phyloP scores from a whole-genome alignment of 2,888 invertebrate species.

The Lydus trimaculatus region DNA sequence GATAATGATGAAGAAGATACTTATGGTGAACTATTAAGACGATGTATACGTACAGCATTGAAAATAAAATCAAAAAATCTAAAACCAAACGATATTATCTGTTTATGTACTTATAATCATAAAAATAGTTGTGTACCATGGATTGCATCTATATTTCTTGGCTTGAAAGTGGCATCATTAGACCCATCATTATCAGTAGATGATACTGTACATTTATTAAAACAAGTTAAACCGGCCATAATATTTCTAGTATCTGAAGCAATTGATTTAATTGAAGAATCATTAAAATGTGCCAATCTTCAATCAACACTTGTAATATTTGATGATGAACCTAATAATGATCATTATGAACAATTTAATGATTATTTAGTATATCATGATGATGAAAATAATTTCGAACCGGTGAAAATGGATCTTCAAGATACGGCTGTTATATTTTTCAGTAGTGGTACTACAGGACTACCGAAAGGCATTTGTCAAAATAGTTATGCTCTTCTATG shows the following conservation, averaged over 20 bases:
- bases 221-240: slow-evolving; percentile 47
- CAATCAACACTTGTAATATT: slow-evolving; percentile 48
- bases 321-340: slow-evolving; percentile 41
- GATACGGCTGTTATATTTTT: slow-evolving; percentile 48
- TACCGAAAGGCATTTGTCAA: slow-evolving; percentile 55
- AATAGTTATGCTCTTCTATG: slow-evolving; percentile 39
- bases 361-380: slow-evolving; percentile 40
- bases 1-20: slow-evolving; percentile 60
- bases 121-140: slow-evolving; percentile 60
- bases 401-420: slow-evolving; percentile 29
- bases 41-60: slow-evolving; percentile 60
- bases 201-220: slow-evolving; percentile 46
- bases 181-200: slow-evolving; percentile 45
- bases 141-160: slow-evolving; percentile 61
- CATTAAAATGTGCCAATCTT: slow-evolving; percentile 38
- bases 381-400: slow-evolving; percentile 45
- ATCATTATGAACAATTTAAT: slow-evolving; percentile 35
- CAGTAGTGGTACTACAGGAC: slow-evolving; percentile 55
- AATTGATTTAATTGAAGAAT: slow-evolving; percentile 41
- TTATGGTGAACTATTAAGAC: slow-evolving; percentile 55
- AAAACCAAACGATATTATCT: slow-evolving; percentile 59
- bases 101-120: slow-evolving; percentile 62
- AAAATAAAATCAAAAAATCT: slow-evolving; percentile 58
- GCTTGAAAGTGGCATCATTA: slow-evolving; percentile 50
- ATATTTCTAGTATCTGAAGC: slow-evolving; percentile 47